Evolutionary conservation across 1,140 invertebrate genomes (phyloP), one percentile per base, ranked within the genome.

Genomic region (Panulirus ornatus): DNA sequence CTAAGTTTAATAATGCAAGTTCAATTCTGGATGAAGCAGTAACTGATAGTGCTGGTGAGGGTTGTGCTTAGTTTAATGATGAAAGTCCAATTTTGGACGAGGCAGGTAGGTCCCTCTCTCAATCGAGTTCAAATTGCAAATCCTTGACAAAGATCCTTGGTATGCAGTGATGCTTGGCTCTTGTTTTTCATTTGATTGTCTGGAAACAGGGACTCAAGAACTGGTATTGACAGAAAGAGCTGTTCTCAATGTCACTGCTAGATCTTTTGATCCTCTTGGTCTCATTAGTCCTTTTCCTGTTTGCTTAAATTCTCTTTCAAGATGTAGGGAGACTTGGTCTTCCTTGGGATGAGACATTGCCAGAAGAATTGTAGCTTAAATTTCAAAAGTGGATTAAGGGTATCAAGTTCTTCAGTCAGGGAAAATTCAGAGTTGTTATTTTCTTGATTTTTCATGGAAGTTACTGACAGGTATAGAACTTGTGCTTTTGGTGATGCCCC

Each of bases 301-400:
- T n/a, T 84, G 66, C 42, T 58, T 70, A 84, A 84, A 84, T 84
- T 70, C 63, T 70, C 19, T 84, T 71, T 40, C 58, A 84, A 71
- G 82, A 71, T n/a, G 44, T 84, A 84, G 66, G 82, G 82, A 84
- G 38, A 44, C 82, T 71, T 84, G 82, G 63, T 11, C 58, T 83
- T 83, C 3, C 38, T 22, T 83, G 81, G 38, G 47, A 83, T 83
- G 34, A 83, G 27, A 40, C 44, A 83, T 40, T 83, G 38, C 47
- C 81, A 36, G 44, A 83, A 34, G 58, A 83, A 19, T 83, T 83
- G 30, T n/a, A 30, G 47, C 9, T 16, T 27, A 81, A 81, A 51
- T 81, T 81, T 81, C 78, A 81, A 27, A 47, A 22, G n/a, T 81
- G 47, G 78, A 16, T 81, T 11, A 81, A 81, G 36, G 78, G 38